Evolutionary conservation across 2,888 invertebrate species (phyloP), one percentile per base, ranked within the genome.

Genomic region (Malachius bipustulatus): DNA sequence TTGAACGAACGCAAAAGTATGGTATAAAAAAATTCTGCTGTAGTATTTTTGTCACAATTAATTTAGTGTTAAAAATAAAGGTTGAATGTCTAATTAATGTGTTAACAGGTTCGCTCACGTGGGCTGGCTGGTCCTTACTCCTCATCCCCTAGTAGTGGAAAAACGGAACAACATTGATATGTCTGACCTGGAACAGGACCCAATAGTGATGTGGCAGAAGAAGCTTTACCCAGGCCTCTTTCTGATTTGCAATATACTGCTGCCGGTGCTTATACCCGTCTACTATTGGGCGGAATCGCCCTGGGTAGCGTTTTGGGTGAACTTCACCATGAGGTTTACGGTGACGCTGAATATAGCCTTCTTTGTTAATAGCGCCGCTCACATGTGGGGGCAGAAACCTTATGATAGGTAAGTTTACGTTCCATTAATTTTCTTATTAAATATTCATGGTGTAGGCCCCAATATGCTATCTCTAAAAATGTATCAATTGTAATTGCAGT

Each of bases 301-400:
- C 8, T 70, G 77, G 64, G 75, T 73, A 47, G 80, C 88, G 3
- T 90, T 88, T 63, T 82, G 84, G 68, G 72, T 91, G 4, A 80
- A 82, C 52, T 87, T 84, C 55, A 77, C 87, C 42, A 71, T 78
- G 46, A 73, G 94, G 32, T 94, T 91, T 64, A 79, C 79, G 35
- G 67, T 79, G 43, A 84, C 83, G 0, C 71, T 96, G 4, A 89
- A 96, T 63, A 82, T 87, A 46, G 94, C 94, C 1, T 96, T 84
- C 71, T 76, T 82, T 50, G 91, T 94, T n/a, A 94, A 94, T 61
- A 90, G 89, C 57, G 82, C 85, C 8, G 93, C 94, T 0, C 94
- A 94, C 58, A 75, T 88, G 69, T 91, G 82, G 75, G 93, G 93
- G n/a, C 77, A 78, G 48, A 79, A 78, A 54, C 93, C 94, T 0